Percentiles rank a stretch among this genome's conserved stretches.
These are phyloP conservation scores for Phoebastria nigripes DNA, from an alignment of 2,797 vertebrate species.

Conservation along the genomic window DNA sequence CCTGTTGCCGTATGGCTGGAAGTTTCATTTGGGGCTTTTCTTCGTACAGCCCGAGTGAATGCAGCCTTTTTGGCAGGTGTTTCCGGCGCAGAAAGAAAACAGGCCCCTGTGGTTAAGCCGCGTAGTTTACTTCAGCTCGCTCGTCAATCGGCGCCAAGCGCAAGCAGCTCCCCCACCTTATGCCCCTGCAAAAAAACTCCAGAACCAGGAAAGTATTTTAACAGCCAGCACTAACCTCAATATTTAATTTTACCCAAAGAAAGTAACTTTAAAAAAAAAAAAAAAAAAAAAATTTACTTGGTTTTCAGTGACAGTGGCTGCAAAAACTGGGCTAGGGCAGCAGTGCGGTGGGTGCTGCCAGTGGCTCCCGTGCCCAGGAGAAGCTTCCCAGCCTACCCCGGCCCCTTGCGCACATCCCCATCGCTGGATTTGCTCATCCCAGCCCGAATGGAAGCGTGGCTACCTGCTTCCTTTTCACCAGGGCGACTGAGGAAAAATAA, in stretches of 20 bases:
- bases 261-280: not conserved
- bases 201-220: not conserved
- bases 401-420: too few relatives aligned
- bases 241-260: not conserved
- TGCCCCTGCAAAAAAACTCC: not conserved
- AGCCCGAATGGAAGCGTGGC: not conserved
- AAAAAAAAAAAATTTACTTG: not conserved
- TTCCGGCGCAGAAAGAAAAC: conserved; percentile 80
- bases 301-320: not conserved
- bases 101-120: conserved; percentile 73
- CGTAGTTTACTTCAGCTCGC: not conserved
- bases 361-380: not conserved
- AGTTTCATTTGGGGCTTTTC: conserved; percentile 16
- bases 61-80: conserved; percentile 74
- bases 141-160: not conserved
- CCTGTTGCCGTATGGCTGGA: not conserved
- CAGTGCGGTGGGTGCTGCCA: accelerated
- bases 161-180: not conserved
- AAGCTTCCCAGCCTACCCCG: not conserved
- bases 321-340: not conserved
- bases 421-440: not conserved
- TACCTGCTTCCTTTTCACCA: not conserved
- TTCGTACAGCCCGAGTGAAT: not conserved
- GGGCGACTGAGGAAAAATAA: not conserved
- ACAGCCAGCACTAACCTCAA: not conserved